Percentiles rank a stretch among this genome's conserved stretches.
These are phyloP conservation scores for Chloroceryle amazona DNA, from an alignment of 2,797 vertebrate genomes.

Conservation along the genomic window DNA sequence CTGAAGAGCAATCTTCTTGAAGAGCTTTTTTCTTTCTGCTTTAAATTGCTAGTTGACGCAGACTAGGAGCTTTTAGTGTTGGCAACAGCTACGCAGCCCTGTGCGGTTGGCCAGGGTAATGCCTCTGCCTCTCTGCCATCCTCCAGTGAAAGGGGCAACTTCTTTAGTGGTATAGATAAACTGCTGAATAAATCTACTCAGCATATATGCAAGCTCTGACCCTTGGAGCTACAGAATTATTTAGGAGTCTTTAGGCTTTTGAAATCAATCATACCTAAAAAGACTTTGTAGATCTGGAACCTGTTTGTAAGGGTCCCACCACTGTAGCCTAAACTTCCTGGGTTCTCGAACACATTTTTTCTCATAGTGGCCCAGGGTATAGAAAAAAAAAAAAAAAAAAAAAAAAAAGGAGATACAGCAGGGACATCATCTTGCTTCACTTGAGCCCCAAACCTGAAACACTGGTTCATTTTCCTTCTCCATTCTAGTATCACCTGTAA, in stretches of 20 bases:
- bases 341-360: not conserved
- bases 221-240: not conserved
- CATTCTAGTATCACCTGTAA: not conserved
- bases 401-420: not conserved
- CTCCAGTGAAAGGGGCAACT: not conserved
- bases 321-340: not conserved
- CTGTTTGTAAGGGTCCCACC: not conserved
- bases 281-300: not conserved
- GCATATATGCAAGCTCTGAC: not conserved
- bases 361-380: not conserved
- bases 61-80: not conserved
- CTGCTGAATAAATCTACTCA: not conserved
- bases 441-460: not conserved
- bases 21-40: not conserved
- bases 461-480: rapidly evolving
- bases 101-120: not conserved
- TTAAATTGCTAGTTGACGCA: not conserved
- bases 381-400: not conserved
- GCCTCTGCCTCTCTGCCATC: not conserved
- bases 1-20: not conserved
- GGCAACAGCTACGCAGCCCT: not conserved
- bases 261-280: not conserved
- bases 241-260: not conserved
- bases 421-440: not conserved
- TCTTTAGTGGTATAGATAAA: not conserved